These are phyloP conservation scores for Acridotheres tristis DNA, from an alignment of 2,797 vertebrate genomes.

Conservation along the genomic window DNA sequence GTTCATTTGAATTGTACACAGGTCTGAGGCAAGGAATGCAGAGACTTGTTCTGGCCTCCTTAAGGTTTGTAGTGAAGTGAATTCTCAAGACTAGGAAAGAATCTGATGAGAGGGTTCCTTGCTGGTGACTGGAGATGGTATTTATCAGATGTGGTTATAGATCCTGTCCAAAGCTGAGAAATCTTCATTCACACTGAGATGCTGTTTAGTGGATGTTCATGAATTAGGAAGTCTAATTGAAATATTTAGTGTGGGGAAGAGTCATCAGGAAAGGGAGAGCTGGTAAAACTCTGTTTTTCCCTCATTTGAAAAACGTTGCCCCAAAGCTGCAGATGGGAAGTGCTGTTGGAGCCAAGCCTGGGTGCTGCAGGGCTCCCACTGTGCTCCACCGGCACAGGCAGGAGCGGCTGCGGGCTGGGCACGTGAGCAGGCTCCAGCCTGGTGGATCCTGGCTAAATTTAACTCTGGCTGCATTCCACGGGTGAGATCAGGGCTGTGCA, in stretches of 20 bases:
- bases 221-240: neutral
- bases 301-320: neutral
- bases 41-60: neutral
- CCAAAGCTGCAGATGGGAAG: neutral
- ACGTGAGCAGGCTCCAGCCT: neutral
- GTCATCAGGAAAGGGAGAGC: neutral
- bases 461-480: neutral
- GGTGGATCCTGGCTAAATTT: conserved; percentile 8
- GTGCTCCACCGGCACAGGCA: neutral
- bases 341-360: neutral
- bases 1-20: neutral
- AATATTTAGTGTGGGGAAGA: neutral
- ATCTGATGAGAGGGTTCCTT: neutral
- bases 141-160: neutral
- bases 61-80: neutral
- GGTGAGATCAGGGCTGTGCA: neutral
- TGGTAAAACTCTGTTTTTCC: neutral
- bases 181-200: neutral
- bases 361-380: neutral
- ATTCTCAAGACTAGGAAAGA: neutral
- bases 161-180: neutral
- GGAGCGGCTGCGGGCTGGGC: neutral
- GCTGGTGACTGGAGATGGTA: neutral
- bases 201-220: neutral
- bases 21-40: neutral